Conservation (phyloP, 1,140 invertebrate genomes). For the Caerostris darwini region DNA sequence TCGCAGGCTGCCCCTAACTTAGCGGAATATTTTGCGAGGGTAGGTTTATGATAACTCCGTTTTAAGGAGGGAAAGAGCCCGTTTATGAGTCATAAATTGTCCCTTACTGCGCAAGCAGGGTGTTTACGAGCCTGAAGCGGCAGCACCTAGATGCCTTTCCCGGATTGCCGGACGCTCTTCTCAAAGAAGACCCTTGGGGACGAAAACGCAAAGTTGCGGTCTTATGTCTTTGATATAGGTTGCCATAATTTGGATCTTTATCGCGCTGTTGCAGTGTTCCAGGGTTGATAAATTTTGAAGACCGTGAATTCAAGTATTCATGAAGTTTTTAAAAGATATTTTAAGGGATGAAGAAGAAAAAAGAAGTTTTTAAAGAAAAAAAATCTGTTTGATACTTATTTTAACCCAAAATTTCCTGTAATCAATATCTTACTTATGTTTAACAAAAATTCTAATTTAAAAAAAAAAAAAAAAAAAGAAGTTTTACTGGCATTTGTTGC, state of each 20-base stretch:
- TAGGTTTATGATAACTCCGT: conserved; percentile 72
- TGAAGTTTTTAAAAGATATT: no score
- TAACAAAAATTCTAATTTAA: no score
- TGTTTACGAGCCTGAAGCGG: conserved; percentile 58
- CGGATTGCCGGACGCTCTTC: conserved; percentile 42
- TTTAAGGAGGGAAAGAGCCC: conserved; percentile 66
- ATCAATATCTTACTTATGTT: no score
- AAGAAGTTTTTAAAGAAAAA: no score
- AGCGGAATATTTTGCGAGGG: conserved; percentile 67
- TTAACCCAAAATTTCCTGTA: no score
- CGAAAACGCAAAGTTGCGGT: conserved; percentile 22
- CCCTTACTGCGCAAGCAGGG: conserved; percentile 53
- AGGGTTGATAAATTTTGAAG: not conserved
- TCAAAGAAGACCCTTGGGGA: not conserved
- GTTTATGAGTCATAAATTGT: conserved; percentile 75
- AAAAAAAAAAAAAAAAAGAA: no score
- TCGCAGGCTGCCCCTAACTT: conserved; percentile 38
- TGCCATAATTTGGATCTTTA: conserved; percentile 21
- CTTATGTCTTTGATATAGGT: conserved; percentile 27
- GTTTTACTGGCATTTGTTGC: no score
- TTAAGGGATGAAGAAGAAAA: no score
- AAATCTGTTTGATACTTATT: no score
- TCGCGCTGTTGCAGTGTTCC: not conserved
- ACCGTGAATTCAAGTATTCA: no score
- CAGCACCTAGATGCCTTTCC: not conserved